Evolutionary conservation across 2,113 vertebrate species (phyloP).

Genomic region (Talpa occidentalis): DNA sequence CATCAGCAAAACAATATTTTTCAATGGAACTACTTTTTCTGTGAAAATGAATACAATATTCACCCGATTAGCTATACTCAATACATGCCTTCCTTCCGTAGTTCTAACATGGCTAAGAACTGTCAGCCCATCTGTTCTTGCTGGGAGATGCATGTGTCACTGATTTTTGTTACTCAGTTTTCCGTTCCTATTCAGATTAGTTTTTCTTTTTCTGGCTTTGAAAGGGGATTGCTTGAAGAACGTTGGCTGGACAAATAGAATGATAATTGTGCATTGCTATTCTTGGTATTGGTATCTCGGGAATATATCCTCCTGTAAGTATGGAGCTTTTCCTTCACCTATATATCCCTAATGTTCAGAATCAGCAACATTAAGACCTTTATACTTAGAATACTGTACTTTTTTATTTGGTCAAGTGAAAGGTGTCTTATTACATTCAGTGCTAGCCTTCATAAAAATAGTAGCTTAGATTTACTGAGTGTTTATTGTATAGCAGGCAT

Average conservation of each 20-base stretch:
- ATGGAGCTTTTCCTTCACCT: not conserved
- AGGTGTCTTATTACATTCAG: not conserved
- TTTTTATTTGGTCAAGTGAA: not conserved
- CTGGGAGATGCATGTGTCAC: not conserved
- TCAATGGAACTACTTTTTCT: not conserved
- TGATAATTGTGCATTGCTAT: not conserved
- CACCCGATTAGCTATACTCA: not conserved
- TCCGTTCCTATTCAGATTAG: not conserved
- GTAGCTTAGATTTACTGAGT: not conserved
- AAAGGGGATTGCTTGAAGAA: conserved; percentile 1
- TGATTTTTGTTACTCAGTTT: conserved; percentile 37
- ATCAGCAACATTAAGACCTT: not conserved
- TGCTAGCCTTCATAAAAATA: not conserved
- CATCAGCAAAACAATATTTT: not conserved
- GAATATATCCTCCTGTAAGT: not conserved
- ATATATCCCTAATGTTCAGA: not conserved
- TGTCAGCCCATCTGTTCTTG: conserved; percentile 35
- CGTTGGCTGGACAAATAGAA: not conserved
- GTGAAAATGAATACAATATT: not conserved
- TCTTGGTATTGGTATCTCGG: not conserved
- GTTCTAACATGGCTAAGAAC: not conserved
- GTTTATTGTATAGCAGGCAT: not conserved
- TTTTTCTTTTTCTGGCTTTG: not conserved
- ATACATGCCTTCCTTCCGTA: not conserved
- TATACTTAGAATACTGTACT: not conserved